Percentiles rank a stretch among this genome's conserved stretches.
phyloP scores from a whole-genome alignment of 2,888 invertebrate species.

The Perithous albicinctus region DNA sequence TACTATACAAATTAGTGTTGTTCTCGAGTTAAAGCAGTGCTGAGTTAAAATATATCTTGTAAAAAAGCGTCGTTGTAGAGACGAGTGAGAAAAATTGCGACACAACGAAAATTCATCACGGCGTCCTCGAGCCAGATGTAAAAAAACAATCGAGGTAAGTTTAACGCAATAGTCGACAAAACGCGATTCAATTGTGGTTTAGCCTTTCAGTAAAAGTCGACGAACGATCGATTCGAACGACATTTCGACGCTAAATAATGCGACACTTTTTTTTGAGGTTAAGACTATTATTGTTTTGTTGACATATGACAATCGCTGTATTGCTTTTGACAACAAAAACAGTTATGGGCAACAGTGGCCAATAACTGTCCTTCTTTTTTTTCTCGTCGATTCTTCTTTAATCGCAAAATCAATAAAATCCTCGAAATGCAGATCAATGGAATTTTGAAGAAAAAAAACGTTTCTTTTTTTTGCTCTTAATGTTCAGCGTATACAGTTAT shows the following conservation, averaged over 20 bases:
- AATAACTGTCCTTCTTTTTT: conserved; percentile 60
- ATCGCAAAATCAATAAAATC: background rate
- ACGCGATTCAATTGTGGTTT: background rate
- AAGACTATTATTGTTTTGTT: conserved; percentile 60
- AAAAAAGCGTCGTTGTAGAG: background rate
- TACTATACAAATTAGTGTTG: background rate
- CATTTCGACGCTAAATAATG: background rate
- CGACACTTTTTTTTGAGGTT: conserved; percentile 67
- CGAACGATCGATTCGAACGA: background rate
- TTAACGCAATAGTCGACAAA: background rate
- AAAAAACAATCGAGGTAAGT: conserved; percentile 58
- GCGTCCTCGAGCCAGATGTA: conserved; percentile 58
- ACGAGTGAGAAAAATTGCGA: conserved; percentile 17
- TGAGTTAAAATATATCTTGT: background rate
- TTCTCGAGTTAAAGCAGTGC: background rate
- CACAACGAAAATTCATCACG: conserved; percentile 14
- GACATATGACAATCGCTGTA: conserved; percentile 66
- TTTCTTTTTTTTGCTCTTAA: background rate
- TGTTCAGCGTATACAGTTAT: conserved; percentile 23
- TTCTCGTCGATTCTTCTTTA: background rate
- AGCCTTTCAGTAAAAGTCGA: too few species aligned
- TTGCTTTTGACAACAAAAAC: conserved; percentile 44
- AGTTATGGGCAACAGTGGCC: conserved; percentile 60
- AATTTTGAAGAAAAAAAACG: background rate
- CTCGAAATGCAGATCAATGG: too few species aligned